Conservation (phyloP, 2,797 vertebrate species). For the Acanthopagrus latus region DNA sequence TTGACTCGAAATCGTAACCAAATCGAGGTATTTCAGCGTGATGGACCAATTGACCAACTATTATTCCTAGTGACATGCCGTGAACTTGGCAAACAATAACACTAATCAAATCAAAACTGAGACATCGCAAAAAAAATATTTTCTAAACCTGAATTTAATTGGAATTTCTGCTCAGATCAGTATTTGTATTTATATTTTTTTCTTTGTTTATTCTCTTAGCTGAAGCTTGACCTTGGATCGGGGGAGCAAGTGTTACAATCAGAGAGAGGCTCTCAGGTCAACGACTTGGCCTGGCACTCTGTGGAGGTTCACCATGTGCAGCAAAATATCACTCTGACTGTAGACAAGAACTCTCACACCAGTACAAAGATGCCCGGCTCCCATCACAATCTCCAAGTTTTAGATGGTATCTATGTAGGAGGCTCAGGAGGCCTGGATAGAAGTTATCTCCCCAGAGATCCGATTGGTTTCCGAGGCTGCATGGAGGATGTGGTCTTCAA, state of each 20-base stretch:
- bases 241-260: conserved; percentile 86
- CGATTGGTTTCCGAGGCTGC: conserved; percentile 88
- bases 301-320: conserved; percentile 84
- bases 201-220: conserved; percentile 76
- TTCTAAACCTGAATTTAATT: background rate
- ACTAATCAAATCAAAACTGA: background rate
- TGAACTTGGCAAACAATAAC: background rate
- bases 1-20: background rate
- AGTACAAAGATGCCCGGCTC: conserved; percentile 77
- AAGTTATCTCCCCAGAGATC: conserved; percentile 81
- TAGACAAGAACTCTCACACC: conserved; percentile 87
- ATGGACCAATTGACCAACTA: background rate
- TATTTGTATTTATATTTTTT: background rate
- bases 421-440: conserved; percentile 85
- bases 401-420: conserved; percentile 89
- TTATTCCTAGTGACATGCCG: background rate
- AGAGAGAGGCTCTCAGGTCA: conserved; percentile 84
- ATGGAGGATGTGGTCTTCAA: conserved; percentile 90
- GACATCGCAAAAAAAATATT: background rate
- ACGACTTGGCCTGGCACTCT: conserved; percentile 92
- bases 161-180: background rate
- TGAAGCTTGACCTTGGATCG: conserved; percentile 88
- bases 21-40: background rate
- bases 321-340: conserved; percentile 82
- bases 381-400: conserved; percentile 79